phyloP scores from a whole-genome alignment of 2,113 vertebrate genomes.

The Onychostruthus taczanowskii region DNA sequence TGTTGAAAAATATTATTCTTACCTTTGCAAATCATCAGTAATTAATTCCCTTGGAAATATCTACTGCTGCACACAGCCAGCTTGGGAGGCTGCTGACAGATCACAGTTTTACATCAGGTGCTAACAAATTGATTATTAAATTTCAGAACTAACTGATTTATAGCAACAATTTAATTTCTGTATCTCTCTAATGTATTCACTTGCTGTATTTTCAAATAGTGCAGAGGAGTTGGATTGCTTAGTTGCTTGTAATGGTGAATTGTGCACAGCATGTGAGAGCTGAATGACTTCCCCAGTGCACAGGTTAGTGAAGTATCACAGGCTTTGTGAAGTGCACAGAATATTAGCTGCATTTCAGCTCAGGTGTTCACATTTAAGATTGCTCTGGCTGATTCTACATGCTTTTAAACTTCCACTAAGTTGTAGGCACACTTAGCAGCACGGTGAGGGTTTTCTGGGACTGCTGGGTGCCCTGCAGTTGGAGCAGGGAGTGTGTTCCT shows the following conservation, averaged over 20 bases:
- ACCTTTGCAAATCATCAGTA: slow-evolving; percentile 67
- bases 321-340: background rate
- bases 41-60: slow-evolving; percentile 69
- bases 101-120: slow-evolving; percentile 49
- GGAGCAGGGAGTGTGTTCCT: background rate
- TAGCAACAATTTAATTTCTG: slow-evolving; percentile 40
- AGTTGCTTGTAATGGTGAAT: background rate
- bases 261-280: background rate
- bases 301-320: background rate
- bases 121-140: slow-evolving; percentile 66
- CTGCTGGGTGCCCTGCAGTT: background rate
- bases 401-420: background rate
- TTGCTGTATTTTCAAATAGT: background rate
- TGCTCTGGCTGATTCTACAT: background rate
- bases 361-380: background rate
- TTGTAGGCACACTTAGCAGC: background rate
- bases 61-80: slow-evolving; percentile 28
- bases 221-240: background rate
- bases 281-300: background rate
- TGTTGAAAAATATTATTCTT: slow-evolving; percentile 70
- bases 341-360: background rate
- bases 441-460: background rate
- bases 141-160: slow-evolving; percentile 41
- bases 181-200: background rate
- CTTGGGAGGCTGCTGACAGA: slow-evolving; percentile 51